phyloP scores from a whole-genome alignment of 2,888 invertebrate genomes.

The Eilema depressum region DNA sequence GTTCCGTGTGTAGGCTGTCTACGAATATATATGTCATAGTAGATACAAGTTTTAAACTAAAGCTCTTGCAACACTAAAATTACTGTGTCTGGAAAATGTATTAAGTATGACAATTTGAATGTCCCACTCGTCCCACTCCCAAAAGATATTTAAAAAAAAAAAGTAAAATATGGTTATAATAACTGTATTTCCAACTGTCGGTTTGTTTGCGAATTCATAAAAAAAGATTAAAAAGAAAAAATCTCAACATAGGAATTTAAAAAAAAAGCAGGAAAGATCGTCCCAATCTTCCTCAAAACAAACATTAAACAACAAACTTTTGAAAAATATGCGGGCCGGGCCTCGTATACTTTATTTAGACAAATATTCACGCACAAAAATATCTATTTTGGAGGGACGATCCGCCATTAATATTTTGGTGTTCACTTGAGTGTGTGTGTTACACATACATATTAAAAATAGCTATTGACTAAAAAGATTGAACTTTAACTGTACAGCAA shows the following conservation, averaged over 20 bases:
- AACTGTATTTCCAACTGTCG: too few relatives aligned
- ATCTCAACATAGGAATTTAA: neutral
- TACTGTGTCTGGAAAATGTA: neutral
- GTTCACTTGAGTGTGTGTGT: slow-evolving; percentile 54
- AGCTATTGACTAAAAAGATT: slow-evolving; percentile 32
- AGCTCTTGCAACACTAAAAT: neutral
- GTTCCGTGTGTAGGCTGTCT: slow-evolving; percentile 21
- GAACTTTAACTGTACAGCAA: slow-evolving; percentile 11
- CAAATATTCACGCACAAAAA: slow-evolving; percentile 51
- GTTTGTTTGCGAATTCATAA: neutral
- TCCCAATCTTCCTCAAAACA: slow-evolving; percentile 25
- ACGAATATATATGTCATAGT: neutral
- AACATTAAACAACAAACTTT: slow-evolving; percentile 24
- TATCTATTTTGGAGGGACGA: slow-evolving; percentile 70
- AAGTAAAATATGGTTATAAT: too few relatives aligned
- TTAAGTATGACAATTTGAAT: too few relatives aligned
- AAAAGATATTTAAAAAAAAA: too few relatives aligned
- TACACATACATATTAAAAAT: slow-evolving; percentile 47
- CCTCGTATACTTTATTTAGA: slow-evolving; percentile 27
- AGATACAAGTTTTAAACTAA: neutral
- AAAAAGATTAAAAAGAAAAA: neutral
- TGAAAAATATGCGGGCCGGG: slow-evolving; percentile 33
- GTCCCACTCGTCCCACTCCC: too few relatives aligned
- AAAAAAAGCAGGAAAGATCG: slow-evolving; percentile 8
- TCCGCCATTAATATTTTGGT: slow-evolving; percentile 74